These are phyloP conservation scores for Drosophila sordidapex DNA, from an alignment of 2,888 invertebrate genomes.

Conservation along the genomic window DNA sequence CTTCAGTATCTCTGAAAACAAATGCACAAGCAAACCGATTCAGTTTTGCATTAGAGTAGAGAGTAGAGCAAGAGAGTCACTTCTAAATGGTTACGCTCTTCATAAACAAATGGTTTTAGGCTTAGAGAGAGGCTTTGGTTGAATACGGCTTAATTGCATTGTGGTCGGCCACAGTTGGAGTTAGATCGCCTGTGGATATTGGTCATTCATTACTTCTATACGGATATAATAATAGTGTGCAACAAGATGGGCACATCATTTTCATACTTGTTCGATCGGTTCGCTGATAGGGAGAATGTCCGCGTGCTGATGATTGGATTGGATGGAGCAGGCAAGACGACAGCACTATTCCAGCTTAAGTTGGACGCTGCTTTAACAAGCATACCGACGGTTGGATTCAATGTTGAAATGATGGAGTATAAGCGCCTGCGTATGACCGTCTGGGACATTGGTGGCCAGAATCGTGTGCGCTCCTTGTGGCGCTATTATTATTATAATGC, in stretches of 20 bases:
- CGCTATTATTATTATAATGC: conserved; percentile 77
- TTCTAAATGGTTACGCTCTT: not conserved
- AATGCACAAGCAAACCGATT: conserved; percentile 18
- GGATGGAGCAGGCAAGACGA: conserved; percentile 82
- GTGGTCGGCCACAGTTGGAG: conserved; percentile 5
- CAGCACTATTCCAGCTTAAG: conserved; percentile 78
- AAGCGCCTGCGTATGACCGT: conserved; percentile 80
- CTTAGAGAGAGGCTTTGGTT: not conserved
- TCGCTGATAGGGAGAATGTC: conserved; percentile 67
- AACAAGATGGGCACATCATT: conserved; percentile 46
- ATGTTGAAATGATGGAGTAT: conserved; percentile 79
- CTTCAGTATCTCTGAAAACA: conserved; percentile 92
- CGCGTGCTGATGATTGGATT: conserved; percentile 80
- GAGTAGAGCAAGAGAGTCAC: not conserved
- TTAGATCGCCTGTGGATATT: conserved; percentile 4
- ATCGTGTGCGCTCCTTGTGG: conserved; percentile 77
- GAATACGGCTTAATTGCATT: not conserved
- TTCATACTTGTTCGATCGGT: conserved; percentile 65
- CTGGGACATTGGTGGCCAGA: conserved; percentile 82
- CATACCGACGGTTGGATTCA: conserved; percentile 81
- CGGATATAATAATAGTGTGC: not conserved
- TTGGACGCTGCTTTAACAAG: conserved; percentile 70
- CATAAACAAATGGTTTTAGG: conserved; percentile 34
- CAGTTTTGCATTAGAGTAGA: not conserved
- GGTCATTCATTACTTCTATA: not conserved